phyloP scores from a whole-genome alignment of 2,888 invertebrate species.

The Tetragonula carbonaria region DNA sequence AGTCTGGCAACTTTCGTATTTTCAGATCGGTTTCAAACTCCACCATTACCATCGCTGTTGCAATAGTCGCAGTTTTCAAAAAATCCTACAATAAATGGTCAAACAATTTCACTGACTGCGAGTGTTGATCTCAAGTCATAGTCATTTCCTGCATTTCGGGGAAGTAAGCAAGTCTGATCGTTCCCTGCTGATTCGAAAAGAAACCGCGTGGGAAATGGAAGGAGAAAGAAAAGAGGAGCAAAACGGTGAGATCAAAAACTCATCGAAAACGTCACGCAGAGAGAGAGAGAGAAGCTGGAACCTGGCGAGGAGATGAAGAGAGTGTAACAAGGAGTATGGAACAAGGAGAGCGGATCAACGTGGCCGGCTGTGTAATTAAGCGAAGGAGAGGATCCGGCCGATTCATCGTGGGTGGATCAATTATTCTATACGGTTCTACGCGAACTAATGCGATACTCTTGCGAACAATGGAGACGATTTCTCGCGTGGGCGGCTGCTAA shows the following conservation, averaged over 20 bases:
- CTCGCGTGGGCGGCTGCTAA: slow-evolving; percentile 59
- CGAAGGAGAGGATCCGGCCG: slow-evolving; percentile 33
- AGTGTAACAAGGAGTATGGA: too few species aligned
- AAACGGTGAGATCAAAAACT: neutral
- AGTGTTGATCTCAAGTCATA: neutral
- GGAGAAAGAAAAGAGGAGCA: neutral
- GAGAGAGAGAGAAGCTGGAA: neutral
- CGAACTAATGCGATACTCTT: slow-evolving; percentile 60
- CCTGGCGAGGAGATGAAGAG: neutral
- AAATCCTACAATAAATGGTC: neutral
- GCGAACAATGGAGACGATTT: slow-evolving; percentile 62
- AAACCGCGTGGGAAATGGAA: neutral
- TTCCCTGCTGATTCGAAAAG: neutral
- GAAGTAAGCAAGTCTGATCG: neutral
- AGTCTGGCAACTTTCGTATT: neutral
- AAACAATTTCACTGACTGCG: neutral
- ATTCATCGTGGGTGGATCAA: slow-evolving; percentile 57
- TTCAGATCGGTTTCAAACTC: neutral
- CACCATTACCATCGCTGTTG: too few species aligned
- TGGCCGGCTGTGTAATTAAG: slow-evolving; percentile 52
- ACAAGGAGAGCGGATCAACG: slow-evolving; percentile 9
- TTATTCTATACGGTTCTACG: slow-evolving; percentile 46
- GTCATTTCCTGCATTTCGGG: neutral
- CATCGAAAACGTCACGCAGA: neutral
- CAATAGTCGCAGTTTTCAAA: neutral